Conservation (phyloP, 1,140 invertebrate genomes). For the Drosophila rufa region DNA sequence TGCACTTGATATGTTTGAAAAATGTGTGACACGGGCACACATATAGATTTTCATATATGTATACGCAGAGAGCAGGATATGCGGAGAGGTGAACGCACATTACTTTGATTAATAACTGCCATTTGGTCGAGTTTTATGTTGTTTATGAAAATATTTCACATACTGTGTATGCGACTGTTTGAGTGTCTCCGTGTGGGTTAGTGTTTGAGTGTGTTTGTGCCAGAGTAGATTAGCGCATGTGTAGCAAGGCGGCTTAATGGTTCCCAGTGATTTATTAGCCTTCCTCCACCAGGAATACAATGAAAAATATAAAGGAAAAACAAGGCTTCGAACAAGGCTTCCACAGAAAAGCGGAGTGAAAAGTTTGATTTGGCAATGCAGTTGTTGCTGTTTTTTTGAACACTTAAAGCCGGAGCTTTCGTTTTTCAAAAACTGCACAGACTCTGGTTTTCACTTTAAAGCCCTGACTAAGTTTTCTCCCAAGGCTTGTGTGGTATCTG, state of each 20-base stretch:
- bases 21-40: conserved; percentile 51
- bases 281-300: conserved; percentile 37
- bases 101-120: conserved; percentile 84
- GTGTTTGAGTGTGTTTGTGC: conserved; percentile 27
- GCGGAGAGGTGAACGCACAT: conserved; percentile 61
- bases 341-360: background rate
- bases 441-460: conserved; percentile 58
- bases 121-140: conserved; percentile 83
- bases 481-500: conserved; percentile 7
- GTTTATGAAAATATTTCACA: conserved; percentile 84
- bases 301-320: conserved; percentile 12
- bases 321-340: conserved; percentile 3
- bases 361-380: conserved; percentile 45
- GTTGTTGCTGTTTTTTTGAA: background rate
- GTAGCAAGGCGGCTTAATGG: conserved; percentile 75
- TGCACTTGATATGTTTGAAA: conserved; percentile 77
- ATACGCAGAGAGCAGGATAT: conserved; percentile 18
- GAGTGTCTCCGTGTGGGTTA: conserved; percentile 27
- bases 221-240: conserved; percentile 77
- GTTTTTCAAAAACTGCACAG: conserved; percentile 17
- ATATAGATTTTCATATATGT: conserved; percentile 17
- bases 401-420: conserved; percentile 5
- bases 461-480: conserved; percentile 20
- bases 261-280: conserved; percentile 71
- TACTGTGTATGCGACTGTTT: conserved; percentile 28